Base-by-base conservation (phyloP, 2,888 invertebrate genomes). In the Lacanobia oleracea region DNA sequence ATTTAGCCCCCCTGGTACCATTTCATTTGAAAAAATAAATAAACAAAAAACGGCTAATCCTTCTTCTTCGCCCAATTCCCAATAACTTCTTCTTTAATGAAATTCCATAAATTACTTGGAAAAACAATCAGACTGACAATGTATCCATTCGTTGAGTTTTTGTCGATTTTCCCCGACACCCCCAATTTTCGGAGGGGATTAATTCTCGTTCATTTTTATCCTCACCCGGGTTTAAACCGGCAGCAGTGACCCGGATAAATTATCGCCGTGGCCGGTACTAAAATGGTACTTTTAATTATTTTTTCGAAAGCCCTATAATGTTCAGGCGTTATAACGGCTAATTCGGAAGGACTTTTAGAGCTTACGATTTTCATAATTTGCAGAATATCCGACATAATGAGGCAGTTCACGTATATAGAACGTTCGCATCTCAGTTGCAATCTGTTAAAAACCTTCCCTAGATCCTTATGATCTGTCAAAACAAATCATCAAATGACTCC, bases 271-370 rank as follows among this genome's bases (percentile, higher is more conserved):
- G 69, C 75, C 63, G 78, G 75, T 70, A 75, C 80, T 77, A 70
- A 70, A 80, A 75, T 69, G 76, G 81, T 77, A 77, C 83, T 88
- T 89, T 91, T 91, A 88, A 90, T 90, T 91, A 86, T 89, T 89
- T 88, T 89, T 87, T 81, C 65, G 51, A 53, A 76, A 72, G 59
- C 85, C 82, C 40, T 75, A 65, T 75, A 71, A 87, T n/a, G 77
- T 80, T 64, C 63, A 88, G 65, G 51, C 63, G 43, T 68, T 66
- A 10, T 75, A 72, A 81, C 75, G 84, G 81, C 37, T 65, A 81
- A 81, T 81, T 82, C 70, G 71, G 37, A 37, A 2, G n/a, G 61
- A 12, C 27, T 67, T 81, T 84, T 81, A 84, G 37, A 59, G 6
- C 10, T 8, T 0, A 67, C 59, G 70, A 80, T 60, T 43, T 56